Base-by-base conservation (phyloP, 2,113 vertebrate species). In the Carassius carassius region DNA sequence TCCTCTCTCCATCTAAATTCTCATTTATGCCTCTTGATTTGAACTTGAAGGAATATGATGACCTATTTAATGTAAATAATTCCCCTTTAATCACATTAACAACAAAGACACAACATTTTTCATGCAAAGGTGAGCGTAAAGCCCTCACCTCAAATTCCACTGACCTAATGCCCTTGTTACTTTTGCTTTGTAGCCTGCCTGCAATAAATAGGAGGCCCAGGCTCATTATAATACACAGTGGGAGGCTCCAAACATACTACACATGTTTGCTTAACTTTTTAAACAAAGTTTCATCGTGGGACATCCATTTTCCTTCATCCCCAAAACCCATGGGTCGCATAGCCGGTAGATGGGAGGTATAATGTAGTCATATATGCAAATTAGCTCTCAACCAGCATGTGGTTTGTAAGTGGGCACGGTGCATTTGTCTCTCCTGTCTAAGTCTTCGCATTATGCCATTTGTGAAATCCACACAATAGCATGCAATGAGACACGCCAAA, bases 201-300 rank as follows among this genome's bases (percentile, higher is more conserved):
- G 67, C 37, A 17, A 60, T 78, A 63, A 78, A 72, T 19, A 29
- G 11, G 29, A 78, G 21, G 7, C 67, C 29, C 77, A 49, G 72
- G 21, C 74, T 82, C 70, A 83, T 83, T 83, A 89, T 54, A 77
- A 81, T 82, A 12, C 60, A 83, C 17, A 58, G 60, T 37, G 58
- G 80, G 67, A 37, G 80, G 35, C 65, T 74, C 13, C 29, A 78
- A 78, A 47, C 44, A 17, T 25, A 78, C 81, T 74, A 23, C 63
- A 49, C 70, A 62, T 69, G 60, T 87, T 85, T 88, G 75, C 85
- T 79, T 89, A 49, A 54, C 69, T 83, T 85, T 81, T 80, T 41
- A 60, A 41, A 58, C 62, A 47, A 77, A 76, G 58, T 25, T 62
- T 49, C 58, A 32, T 83, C 65, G 23, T n/a, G 54, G 74, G 86